A percentile compares a stretch with the other conserved stretches of the same genome.
These are phyloP conservation scores for Leptestheria dahalacensis DNA, from an alignment of 1,140 invertebrate genomes.

Conservation along the genomic window DNA sequence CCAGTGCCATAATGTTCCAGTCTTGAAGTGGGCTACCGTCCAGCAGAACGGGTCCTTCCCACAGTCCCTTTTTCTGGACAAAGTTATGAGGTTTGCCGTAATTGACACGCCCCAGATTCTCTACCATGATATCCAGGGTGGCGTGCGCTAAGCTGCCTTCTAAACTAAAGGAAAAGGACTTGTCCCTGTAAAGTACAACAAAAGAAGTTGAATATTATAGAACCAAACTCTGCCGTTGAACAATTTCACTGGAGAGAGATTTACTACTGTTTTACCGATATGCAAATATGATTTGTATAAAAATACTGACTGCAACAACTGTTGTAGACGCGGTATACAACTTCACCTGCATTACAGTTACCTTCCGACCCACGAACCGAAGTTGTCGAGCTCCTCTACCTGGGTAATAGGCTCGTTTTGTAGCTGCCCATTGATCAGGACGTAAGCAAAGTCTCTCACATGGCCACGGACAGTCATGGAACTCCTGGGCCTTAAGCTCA, in stretches of 20 bases:
- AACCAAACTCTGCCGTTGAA: constrained; percentile 12
- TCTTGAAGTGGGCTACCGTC: constrained; percentile 24
- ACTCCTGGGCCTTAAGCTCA: constrained; percentile 8
- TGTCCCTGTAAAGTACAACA: constrained; percentile 22
- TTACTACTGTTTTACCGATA: constrained; percentile 8
- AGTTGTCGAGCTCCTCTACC: constrained; percentile 26
- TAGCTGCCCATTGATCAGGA: constrained; percentile 31
- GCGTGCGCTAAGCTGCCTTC: constrained; percentile 14
- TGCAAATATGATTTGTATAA: too few species aligned
- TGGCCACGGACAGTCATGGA: constrained; percentile 29
- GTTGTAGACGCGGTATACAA: too few species aligned
- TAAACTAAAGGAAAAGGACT: not conserved
- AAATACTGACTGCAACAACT: too few species aligned
- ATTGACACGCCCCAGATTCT: constrained; percentile 41
- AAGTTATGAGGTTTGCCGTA: constrained; percentile 28
- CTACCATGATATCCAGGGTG: constrained; percentile 36
- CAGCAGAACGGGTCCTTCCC: constrained; percentile 27
- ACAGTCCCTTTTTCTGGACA: constrained; percentile 32
- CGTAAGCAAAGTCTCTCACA: constrained; percentile 37
- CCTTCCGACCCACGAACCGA: constrained; percentile 33
- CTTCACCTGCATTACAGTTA: constrained; percentile 19
- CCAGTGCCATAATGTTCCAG: constrained; percentile 31
- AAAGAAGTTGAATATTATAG: constrained; percentile 36
- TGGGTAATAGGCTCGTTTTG: constrained; percentile 25
- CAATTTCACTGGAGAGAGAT: constrained; percentile 24